phyloP scores from a whole-genome alignment of 1,140 invertebrate genomes.

The Macrostomum lignano region DNA sequence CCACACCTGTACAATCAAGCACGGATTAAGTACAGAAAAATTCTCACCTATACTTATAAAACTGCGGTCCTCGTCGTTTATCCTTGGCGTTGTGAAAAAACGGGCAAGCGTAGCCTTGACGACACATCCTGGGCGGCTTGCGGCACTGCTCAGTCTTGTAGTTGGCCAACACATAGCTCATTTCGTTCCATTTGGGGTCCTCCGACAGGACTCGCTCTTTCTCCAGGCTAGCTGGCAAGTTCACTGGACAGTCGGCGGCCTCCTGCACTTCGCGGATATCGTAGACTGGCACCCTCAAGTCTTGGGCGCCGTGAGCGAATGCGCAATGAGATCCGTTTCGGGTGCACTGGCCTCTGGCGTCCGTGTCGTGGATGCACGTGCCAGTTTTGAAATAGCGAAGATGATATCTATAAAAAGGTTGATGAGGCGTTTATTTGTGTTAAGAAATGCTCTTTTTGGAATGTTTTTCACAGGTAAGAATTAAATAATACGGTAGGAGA shows the following conservation, averaged over 20 bases:
- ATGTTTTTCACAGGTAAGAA: too few species aligned
- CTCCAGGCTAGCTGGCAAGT: constrained; percentile 14
- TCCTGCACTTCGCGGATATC: constrained; percentile 51
- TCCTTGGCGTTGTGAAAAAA: constrained; percentile 93
- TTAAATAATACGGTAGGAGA: too few species aligned
- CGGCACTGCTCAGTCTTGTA: constrained; percentile 95
- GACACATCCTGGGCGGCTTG: constrained; percentile 66
- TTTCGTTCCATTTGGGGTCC: constrained; percentile 78
- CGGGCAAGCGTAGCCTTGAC: constrained; percentile 90
- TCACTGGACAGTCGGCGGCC: background rate
- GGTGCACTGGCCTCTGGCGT: constrained; percentile 65
- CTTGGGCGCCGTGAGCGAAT: constrained; percentile 76
- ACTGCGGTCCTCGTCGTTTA: constrained; percentile 53
- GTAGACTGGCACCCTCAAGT: constrained; percentile 71
- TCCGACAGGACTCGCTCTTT: constrained; percentile 52
- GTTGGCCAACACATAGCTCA: constrained; percentile 30
- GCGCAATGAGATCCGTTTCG: constrained; percentile 76
- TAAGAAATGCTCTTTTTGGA: too few species aligned
- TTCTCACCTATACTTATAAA: constrained; percentile 65
- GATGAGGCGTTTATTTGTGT: too few species aligned
- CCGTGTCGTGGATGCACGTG: constrained; percentile 91
- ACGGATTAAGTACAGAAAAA: too few species aligned
- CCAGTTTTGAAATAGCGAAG: constrained; percentile 91
- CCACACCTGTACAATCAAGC: too few species aligned
- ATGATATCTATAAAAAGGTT: too few species aligned